Evolutionary conservation across 2,113 vertebrate species (phyloP).

Genomic region (Onychorhynchus coronatus): DNA sequence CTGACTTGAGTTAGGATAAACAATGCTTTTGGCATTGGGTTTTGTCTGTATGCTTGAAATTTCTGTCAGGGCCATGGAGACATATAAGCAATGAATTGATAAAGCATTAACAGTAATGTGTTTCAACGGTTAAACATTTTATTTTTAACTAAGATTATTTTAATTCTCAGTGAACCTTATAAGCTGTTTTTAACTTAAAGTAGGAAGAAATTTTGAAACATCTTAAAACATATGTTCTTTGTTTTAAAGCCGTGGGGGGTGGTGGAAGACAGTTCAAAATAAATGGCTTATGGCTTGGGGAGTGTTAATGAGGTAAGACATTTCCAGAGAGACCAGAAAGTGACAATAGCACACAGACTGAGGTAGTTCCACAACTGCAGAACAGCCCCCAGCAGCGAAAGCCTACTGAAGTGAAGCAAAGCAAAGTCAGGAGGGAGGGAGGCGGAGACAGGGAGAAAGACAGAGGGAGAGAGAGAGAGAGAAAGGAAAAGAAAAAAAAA

Average conservation of each 20-base stretch:
- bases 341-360: neutral
- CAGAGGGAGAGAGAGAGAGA: neutral
- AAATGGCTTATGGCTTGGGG: neutral
- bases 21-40: neutral
- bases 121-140: constrained; percentile 50
- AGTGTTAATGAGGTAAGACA: neutral
- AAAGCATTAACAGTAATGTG: constrained; percentile 50
- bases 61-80: neutral
- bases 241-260: neutral
- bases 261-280: neutral
- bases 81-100: neutral
- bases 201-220: neutral
- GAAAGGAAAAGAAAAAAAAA: neutral
- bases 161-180: neutral
- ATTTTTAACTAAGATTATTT: constrained; percentile 3
- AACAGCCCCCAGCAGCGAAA: constrained; percentile 71
- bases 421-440: neutral
- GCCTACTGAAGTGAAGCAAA: constrained; percentile 49
- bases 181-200: neutral
- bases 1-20: neutral
- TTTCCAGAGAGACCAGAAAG: neutral
- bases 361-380: neutral
- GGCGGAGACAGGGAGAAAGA: neutral
- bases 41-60: constrained; percentile 4
- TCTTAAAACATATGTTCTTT: neutral